Base-by-base conservation (phyloP, 2,888 invertebrate genomes). In the Nowickia ferox region DNA sequence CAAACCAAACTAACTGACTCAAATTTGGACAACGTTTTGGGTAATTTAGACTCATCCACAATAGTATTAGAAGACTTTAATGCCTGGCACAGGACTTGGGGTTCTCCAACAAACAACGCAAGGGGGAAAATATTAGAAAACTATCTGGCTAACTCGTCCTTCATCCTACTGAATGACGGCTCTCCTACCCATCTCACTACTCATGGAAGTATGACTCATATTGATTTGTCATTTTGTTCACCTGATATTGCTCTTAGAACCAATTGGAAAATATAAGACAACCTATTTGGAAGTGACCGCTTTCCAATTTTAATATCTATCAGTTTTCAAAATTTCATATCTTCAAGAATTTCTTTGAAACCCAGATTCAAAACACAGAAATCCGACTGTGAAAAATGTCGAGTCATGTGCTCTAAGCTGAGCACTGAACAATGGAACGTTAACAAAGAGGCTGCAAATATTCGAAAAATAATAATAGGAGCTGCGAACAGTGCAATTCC, bases 381-480 rank as follows among this genome's bases (percentile, higher is more conserved):
- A 48, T 13, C 48, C 1, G 15, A 48, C 15, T 48, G 48, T n/a
- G 13, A 13, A 15, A 48, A 48, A 48, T 48, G 13, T 48, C 11
- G 48, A 48, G 1, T 13, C n/a, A 48, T 48, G 6, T 48, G 48
- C 15, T 48, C 48, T 48, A 15, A 13, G 11, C 15, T 48, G 3
- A 30, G 30, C 30, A 3, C 30, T 30, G 30, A 30, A 30, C 30
- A 30, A 30, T 2, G 22, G 19, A 57, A 57, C 30, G 61, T 72
- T 4, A 59, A 69, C 40, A 69, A 53, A 19, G 53, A 53, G 30
- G 22, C 65, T 30, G 65, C 48, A 40, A 69, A 69, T 19, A 53
- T 53, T 40, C 68, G 68, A 1, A 72, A 72, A 57, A 72, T 72
- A 10, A 17, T 59, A 38, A 46, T 30, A 2, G 46, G 15, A 30